These are phyloP conservation scores for Poeciliopsis turneri DNA, from an alignment of 2,797 vertebrate genomes.

Conservation along the genomic window DNA sequence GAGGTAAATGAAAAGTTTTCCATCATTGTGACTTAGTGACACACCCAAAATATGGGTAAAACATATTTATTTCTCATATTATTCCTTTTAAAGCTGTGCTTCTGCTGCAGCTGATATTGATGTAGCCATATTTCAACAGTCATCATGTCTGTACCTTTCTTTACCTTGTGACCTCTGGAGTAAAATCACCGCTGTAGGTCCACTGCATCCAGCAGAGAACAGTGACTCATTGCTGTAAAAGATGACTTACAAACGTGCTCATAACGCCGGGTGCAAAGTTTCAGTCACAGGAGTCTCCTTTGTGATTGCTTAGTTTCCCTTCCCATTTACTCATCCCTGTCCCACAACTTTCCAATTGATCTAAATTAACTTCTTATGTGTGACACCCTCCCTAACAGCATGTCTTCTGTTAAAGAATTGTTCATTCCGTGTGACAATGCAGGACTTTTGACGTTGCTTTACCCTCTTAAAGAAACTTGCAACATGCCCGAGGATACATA, in stretches of 20 bases:
- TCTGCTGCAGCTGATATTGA: constrained; percentile 35
- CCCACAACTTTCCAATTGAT: constrained; percentile 67
- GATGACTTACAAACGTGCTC: constrained; percentile 66
- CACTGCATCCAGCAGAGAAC: constrained; percentile 50
- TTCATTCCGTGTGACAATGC: constrained; percentile 1
- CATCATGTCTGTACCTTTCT: constrained; percentile 2
- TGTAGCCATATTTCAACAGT: constrained; percentile 22
- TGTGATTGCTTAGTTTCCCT: constrained; percentile 60
- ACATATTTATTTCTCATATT: constrained; percentile 35
- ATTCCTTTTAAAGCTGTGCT: constrained; percentile 33
- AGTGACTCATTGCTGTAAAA: constrained; percentile 72
- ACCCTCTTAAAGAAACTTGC: constrained; percentile 11
- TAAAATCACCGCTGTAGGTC: constrained; percentile 38
- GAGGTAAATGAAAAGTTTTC: constrained; percentile 66
- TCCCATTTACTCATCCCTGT: constrained; percentile 55
- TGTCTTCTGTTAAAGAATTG: constrained; percentile 44
- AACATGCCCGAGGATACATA: not conserved
- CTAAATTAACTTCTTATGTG: constrained; percentile 42
- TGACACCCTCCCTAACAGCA: constrained; percentile 48
- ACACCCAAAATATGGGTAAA: constrained; percentile 54
- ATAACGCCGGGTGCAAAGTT: constrained; percentile 70
- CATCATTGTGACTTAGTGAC: constrained; percentile 54
- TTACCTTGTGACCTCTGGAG: constrained; percentile 30
- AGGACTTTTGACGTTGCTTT: constrained; percentile 1
- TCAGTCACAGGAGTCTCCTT: constrained; percentile 69